These are phyloP conservation scores for Thermophis baileyi DNA, from an alignment of 2,113 vertebrate species.

Conservation along the genomic window DNA sequence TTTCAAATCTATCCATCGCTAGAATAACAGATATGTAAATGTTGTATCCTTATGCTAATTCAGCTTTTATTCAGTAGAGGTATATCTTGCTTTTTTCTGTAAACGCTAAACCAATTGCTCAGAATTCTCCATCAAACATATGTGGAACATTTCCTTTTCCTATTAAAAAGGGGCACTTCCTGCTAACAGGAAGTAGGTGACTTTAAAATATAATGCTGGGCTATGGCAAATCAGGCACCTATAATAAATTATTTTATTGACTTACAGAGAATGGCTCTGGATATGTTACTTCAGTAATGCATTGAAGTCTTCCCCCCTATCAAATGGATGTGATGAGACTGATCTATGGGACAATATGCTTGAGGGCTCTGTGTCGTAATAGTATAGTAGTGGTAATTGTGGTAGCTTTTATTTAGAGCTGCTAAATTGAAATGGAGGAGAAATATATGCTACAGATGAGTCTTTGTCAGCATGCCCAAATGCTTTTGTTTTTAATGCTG, in stretches of 20 bases:
- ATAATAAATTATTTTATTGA: background rate
- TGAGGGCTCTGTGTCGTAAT: background rate
- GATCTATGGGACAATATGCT: background rate
- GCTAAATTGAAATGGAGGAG: background rate
- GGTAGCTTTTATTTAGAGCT: background rate
- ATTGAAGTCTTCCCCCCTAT: background rate
- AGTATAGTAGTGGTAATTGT: background rate
- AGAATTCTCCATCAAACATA: background rate
- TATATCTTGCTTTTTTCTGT: background rate
- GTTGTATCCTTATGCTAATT: background rate
- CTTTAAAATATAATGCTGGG: background rate
- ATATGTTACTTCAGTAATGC: background rate
- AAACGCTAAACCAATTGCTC: background rate
- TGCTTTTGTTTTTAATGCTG: conserved; percentile 30
- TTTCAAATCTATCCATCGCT: conserved; percentile 7
- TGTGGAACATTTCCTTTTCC: background rate
- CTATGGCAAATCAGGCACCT: background rate
- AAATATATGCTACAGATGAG: background rate
- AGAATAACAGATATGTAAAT: background rate
- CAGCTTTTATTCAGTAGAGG: background rate
- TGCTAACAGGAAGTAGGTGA: background rate
- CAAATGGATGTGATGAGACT: conserved; percentile 8
- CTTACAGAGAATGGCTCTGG: conserved; percentile 4
- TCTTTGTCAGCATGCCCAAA: background rate
- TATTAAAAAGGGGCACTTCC: background rate